Evolutionary conservation across 2,113 vertebrate genomes (phyloP).

Genomic region (Mixornis gularis): DNA sequence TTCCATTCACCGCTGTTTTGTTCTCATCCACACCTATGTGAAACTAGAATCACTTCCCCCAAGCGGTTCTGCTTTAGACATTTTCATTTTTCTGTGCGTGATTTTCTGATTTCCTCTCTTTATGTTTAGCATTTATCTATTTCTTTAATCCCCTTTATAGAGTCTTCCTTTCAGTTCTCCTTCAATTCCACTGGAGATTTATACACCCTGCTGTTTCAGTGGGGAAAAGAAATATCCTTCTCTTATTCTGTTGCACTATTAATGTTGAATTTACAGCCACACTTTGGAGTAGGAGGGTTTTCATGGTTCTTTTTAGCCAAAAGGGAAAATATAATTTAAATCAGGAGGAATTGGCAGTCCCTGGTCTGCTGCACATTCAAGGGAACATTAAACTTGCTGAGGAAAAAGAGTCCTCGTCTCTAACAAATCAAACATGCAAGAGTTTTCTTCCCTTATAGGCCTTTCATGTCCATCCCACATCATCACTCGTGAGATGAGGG

Average conservation of each 20-base stretch:
- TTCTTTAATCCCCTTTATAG: background rate
- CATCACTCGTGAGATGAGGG: background rate
- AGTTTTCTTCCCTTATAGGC: background rate
- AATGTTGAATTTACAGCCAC: background rate
- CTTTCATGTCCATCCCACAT: fast-evolving
- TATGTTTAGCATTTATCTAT: background rate
- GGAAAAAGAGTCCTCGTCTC: background rate
- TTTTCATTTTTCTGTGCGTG: background rate
- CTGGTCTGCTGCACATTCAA: background rate
- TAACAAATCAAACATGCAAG: background rate
- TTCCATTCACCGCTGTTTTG: background rate
- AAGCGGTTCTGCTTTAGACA: conserved; percentile 14
- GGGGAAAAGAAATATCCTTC: background rate
- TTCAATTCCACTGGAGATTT: background rate
- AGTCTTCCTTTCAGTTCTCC: background rate
- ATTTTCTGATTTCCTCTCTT: conserved; percentile 6
- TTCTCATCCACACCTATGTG: conserved; percentile 22
- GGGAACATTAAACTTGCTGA: background rate
- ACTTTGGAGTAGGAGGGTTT: background rate
- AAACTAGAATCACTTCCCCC: conserved; percentile 43
- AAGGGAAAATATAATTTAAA: background rate
- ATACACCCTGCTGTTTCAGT: background rate
- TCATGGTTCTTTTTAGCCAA: background rate
- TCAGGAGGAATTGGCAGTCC: background rate
- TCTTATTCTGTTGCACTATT: background rate